Percentiles rank a stretch among this genome's conserved stretches.
Evolutionary conservation across 1,140 invertebrate species (phyloP).

Genomic region (Copidosoma floridanum): DNA sequence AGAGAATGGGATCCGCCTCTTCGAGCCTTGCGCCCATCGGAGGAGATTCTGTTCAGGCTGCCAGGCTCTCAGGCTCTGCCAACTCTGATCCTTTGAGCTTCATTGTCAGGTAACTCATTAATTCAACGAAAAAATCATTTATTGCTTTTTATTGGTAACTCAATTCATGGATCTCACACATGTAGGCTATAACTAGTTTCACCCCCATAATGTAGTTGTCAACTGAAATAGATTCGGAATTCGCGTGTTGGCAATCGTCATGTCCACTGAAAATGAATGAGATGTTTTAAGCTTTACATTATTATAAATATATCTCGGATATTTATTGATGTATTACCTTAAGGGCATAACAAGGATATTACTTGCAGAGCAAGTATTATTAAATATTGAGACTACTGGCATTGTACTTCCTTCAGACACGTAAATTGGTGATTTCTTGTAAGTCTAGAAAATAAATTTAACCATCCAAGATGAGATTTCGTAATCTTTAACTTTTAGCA

Average conservation of each 20-base stretch:
- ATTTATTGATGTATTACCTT: too few relatives aligned
- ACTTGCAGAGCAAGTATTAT: slow-evolving; percentile 18
- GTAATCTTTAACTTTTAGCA: too few relatives aligned
- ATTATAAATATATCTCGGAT: background rate
- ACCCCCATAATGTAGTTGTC: slow-evolving; percentile 24
- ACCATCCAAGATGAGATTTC: background rate
- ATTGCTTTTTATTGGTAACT: slow-evolving; percentile 2
- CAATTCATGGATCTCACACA: slow-evolving; percentile 32
- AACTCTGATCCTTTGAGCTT: slow-evolving; percentile 51
- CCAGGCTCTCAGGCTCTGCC: slow-evolving; percentile 51
- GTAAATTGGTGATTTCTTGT: slow-evolving; percentile 23
- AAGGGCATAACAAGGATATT: slow-evolving; percentile 31
- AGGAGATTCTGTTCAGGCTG: slow-evolving; percentile 53
- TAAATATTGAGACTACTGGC: slow-evolving; percentile 27
- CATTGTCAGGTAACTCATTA: slow-evolving; percentile 46
- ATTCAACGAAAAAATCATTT: background rate
- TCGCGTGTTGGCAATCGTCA: slow-evolving; percentile 5
- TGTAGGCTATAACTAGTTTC: slow-evolving; percentile 33
- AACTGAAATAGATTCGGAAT: slow-evolving; percentile 28
- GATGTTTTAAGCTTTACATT: background rate
- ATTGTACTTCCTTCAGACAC: slow-evolving; percentile 30
- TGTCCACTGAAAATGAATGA: slow-evolving; percentile 25
- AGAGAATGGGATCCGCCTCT: slow-evolving; percentile 57
- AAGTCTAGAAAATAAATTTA: slow-evolving; percentile 24
- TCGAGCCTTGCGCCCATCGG: slow-evolving; percentile 53